Evolutionary conservation across 2,888 invertebrate genomes (phyloP), one percentile per base, ranked within the genome.

Genomic region (Sphecodes monilicornis): DNA sequence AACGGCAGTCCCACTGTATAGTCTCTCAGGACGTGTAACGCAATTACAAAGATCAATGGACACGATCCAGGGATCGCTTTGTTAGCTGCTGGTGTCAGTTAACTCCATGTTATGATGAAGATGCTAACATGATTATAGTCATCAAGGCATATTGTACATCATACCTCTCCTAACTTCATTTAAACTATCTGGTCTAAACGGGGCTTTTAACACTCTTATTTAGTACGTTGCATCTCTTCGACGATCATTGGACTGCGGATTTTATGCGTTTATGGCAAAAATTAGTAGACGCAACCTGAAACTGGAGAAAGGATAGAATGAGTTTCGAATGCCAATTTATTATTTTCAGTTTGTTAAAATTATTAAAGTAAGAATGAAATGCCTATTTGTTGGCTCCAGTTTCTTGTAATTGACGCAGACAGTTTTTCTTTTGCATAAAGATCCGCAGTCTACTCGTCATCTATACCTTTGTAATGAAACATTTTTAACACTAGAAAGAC

Each of bases 11-110:
- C 3, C 11, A 18, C 64, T 10, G 22, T 32, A 66, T 66, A 66
- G 32, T 66, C 64, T 32, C 32, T 22, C 64, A 22, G 64, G 64
- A 66, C 64, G 3, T 36, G 64, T 66, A 66, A 66, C 32, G 26
- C 71, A 29, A 43, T 43, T 70, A 70, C 39, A 29, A 10, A 66
- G 64, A 66, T 66, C 64, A 36, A 66, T 66, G 64, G 64, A 66
- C 64, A 66, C 64, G 36, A 64, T 36, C 64, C 64, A 22, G 64
- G 32, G 64, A 66, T 32, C 64, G 64, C 32, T 66, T 18, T 36
- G 32, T 32, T 36, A 32, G 32, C 64, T 22, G 32, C 32, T 36
- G 64, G 16, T 32, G 64, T 66, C 32, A 66, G 32, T 36, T 66
- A 66, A 32, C 64, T 66, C 32, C 32, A 10, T 8, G 22, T 66